Percentiles rank a stretch among this genome's conserved stretches.
These are phyloP conservation scores for Lepilemur ruficaudatus DNA, from an alignment of 2,797 vertebrate genomes.

Conservation along the genomic window DNA sequence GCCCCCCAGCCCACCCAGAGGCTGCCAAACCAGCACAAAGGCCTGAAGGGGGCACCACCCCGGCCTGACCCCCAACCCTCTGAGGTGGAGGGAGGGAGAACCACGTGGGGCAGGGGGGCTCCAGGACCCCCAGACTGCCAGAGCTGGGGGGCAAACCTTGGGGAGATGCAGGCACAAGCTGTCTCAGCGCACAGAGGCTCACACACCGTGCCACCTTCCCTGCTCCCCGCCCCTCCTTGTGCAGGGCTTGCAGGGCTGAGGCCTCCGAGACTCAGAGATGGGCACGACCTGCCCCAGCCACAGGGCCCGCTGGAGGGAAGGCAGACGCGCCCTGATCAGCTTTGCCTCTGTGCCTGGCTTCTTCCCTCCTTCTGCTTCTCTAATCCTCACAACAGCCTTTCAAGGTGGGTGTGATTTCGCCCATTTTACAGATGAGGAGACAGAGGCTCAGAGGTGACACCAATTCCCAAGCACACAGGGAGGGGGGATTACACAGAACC, in stretches of 20 bases:
- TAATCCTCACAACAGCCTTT: background rate
- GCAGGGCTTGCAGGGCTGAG: background rate
- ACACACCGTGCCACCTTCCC: fast-evolving
- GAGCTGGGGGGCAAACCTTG: background rate
- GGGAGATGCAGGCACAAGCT: background rate
- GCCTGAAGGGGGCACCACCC: background rate
- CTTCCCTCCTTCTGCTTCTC: background rate
- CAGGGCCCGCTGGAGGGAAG: no score
- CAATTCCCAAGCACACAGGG: fast-evolving
- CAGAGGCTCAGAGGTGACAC: background rate
- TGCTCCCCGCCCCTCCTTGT: background rate
- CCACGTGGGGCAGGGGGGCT: background rate
- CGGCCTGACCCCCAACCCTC: no score
- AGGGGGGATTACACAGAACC: fast-evolving
- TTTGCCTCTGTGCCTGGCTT: background rate
- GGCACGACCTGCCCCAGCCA: background rate
- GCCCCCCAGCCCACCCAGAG: background rate
- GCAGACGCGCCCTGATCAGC: background rate
- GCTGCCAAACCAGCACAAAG: background rate
- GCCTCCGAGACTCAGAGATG: background rate
- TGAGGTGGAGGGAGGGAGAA: background rate
- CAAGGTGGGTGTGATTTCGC: background rate
- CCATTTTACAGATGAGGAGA: background rate
- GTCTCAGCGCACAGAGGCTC: background rate
- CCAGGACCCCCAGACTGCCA: background rate